Conservation (phyloP, 1,140 invertebrate genomes). For the Drosophila funebris region DNA sequence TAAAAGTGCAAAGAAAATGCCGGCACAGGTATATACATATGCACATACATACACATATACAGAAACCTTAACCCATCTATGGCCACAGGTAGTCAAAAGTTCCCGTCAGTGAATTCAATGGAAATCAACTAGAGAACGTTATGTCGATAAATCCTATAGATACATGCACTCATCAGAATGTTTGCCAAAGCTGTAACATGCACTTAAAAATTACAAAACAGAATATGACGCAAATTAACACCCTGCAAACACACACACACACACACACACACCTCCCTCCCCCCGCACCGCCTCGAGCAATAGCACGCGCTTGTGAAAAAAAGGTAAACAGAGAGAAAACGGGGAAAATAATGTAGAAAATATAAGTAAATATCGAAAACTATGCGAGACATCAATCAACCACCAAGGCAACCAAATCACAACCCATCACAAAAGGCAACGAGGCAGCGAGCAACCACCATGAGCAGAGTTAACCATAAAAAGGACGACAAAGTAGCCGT, state of each 20-base stretch:
- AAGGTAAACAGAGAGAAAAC: neutral
- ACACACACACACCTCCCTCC: no score
- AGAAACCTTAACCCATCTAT: constrained; percentile 28
- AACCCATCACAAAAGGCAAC: constrained; percentile 46
- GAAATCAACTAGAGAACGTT: neutral
- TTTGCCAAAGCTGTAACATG: neutral
- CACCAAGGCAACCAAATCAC: constrained; percentile 72
- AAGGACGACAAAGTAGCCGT: constrained; percentile 49
- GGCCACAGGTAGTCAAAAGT: constrained; percentile 15
- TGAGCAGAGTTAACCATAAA: constrained; percentile 1
- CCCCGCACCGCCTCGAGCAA: no score
- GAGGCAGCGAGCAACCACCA: constrained; percentile 54
- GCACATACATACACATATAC: neutral
- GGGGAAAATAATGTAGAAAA: neutral
- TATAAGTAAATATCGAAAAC: constrained; percentile 14
- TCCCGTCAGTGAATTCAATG: neutral
- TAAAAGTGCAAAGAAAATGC: constrained; percentile 16
- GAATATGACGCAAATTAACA: neutral
- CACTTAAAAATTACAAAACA: neutral
- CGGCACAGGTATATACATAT: neutral
- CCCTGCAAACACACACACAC: neutral
- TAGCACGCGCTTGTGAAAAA: neutral
- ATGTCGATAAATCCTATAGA: neutral
- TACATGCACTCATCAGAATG: neutral
- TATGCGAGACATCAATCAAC: constrained; percentile 71